Conservation (phyloP, 2,113 vertebrate species). For the Zosterops japonicus region DNA sequence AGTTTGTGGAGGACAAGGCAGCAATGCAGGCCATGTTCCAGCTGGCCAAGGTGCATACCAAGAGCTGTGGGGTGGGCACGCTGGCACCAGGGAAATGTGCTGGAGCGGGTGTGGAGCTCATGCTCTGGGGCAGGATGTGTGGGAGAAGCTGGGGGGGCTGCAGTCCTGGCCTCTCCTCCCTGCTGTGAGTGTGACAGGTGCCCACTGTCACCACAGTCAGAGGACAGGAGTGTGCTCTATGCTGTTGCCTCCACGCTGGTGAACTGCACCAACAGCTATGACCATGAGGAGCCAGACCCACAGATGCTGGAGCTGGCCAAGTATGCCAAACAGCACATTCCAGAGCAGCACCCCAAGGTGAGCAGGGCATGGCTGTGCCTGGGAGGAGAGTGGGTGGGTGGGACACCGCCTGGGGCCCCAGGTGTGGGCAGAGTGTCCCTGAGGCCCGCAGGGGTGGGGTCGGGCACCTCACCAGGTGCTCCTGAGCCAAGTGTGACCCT, state of each 20-base stretch:
- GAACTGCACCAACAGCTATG: conserved; percentile 97
- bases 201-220: conserved; percentile 72
- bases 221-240: conserved; percentile 92
- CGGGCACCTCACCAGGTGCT: fast-evolving
- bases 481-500: fast-evolving
- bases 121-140: fast-evolving
- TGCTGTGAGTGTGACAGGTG: not conserved
- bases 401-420: fast-evolving
- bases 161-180: not conserved
- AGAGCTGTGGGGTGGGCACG: fast-evolving
- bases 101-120: not conserved
- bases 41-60: conserved; percentile 82
- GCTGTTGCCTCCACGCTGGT: conserved; percentile 91
- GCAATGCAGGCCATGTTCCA: conserved; percentile 92
- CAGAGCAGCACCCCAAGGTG: conserved; percentile 96
- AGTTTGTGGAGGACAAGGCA: conserved; percentile 88
- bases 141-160: not conserved
- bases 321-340: conserved; percentile 95
- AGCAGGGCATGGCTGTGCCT: fast-evolving
- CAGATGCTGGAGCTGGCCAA: conserved; percentile 97
- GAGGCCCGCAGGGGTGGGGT: not conserved
- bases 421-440: not conserved
- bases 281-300: conserved; percentile 90
- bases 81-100: not conserved
- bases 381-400: fast-evolving